Base-by-base conservation (phyloP, 2,113 vertebrate species). In the Rissa tridactyla region DNA sequence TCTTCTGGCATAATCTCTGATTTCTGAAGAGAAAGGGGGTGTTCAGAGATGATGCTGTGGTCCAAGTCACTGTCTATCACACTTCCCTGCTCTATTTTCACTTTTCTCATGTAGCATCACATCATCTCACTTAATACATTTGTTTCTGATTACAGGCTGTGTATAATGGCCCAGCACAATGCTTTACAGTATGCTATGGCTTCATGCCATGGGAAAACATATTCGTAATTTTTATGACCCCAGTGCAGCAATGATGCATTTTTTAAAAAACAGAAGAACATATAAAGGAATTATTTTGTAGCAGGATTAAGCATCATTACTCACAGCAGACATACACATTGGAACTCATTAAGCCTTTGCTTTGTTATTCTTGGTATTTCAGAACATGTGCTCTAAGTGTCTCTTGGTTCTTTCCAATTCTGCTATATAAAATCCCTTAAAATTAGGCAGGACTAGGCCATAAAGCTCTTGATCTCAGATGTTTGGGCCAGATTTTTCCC, bases 81-180 rank as follows among this genome's bases (percentile, higher is more conserved):
- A 96, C 93, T 95, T 94, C 75, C 71, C 82, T 57, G 72, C 55
- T 96, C 73, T 92, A 85, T 94, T 97, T 96, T 95, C 94, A 92
- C 90, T 94, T 96, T 98, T 98, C 97, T 98, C 98, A 98, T 98
- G 82, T 97, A 97, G 96, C 97, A 98, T 96, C 96, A 98, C 97
- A 97, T 98, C 97, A 97, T 96, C 96, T 97, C 86, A 95, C 82
- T 86, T 96, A 94, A 96, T 96, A 97, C 98, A 98, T 98, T 98
- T 98, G 98, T 98, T 98, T 98, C 95, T 98, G 97, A 98, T 98
- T 98, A 98, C 91, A 71, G 95, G 57, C 97, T 96, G 89, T 97
- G 94, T 92, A 86, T 94, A 96, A 92, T 94, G 97, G 95, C 96
- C 93, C 88, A 92, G 77, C 88, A 95, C 92, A 95, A 94, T 86